Percentiles rank a stretch among this genome's conserved stretches.
Evolutionary conservation across 2,113 vertebrate genomes (phyloP).

Genomic region (Petaurus breviceps): DNA sequence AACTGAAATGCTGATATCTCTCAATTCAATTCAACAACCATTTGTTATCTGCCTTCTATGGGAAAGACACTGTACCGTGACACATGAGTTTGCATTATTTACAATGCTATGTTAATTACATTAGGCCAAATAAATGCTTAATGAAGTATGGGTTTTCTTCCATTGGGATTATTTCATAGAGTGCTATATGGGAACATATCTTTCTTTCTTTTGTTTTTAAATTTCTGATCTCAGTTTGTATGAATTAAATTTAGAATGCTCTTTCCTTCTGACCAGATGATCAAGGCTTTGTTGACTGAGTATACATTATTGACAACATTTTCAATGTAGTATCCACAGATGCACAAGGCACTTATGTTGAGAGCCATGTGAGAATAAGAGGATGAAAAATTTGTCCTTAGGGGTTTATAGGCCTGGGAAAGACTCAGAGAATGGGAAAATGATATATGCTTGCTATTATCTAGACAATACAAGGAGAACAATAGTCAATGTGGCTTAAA

Average conservation of each 20-base stretch:
- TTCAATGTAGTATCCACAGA: conserved; percentile 8
- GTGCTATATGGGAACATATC: not conserved
- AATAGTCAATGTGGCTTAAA: conserved; percentile 16
- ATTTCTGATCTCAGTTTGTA: conserved; percentile 25
- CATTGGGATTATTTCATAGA: not conserved
- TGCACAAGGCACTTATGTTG: not conserved
- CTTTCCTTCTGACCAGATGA: conserved; percentile 29
- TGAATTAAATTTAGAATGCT: conserved; percentile 9
- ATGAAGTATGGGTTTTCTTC: not conserved
- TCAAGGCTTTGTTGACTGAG: conserved; percentile 5
- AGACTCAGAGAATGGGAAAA: conserved; percentile 7
- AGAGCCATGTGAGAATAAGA: conserved; percentile 18
- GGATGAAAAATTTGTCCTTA: conserved; percentile 13
- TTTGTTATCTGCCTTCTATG: not conserved
- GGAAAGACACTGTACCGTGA: not conserved
- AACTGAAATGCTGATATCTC: conserved; percentile 5
- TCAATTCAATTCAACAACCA: conserved; percentile 19
- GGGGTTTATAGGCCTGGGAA: not conserved
- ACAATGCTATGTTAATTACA: not conserved
- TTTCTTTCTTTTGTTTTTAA: conserved; percentile 21
- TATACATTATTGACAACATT: not conserved
- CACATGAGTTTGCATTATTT: not conserved
- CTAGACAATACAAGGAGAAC: conserved; percentile 31
- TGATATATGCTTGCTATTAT: conserved; percentile 20
- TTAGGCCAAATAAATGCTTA: not conserved